A percentile compares a stretch with the other conserved stretches of the same genome.
Conservation (phyloP, 1,140 invertebrate genomes). For the Caenorhabditis brenneri region DNA sequence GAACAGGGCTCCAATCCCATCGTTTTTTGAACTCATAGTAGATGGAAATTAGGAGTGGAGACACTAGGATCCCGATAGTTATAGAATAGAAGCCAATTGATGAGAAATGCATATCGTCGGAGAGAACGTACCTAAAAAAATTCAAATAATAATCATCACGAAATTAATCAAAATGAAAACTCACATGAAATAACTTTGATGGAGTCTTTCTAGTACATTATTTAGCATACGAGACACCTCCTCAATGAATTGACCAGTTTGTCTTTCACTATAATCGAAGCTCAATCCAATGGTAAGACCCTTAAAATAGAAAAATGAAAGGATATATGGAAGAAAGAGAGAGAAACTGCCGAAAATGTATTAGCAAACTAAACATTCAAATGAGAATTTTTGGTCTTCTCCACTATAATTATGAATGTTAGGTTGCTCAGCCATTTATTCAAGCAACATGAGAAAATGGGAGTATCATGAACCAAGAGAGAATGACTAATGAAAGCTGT, state of each 20-base stretch:
- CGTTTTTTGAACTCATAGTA: not conserved
- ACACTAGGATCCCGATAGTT: not conserved
- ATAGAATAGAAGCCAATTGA: not conserved
- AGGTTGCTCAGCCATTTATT: no score
- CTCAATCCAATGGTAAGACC: constrained; percentile 11
- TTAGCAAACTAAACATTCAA: not conserved
- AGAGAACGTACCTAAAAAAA: constrained; percentile 14
- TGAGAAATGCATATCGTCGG: constrained; percentile 13
- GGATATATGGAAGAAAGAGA: not conserved
- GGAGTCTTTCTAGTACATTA: constrained; percentile 91
- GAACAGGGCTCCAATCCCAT: no score
- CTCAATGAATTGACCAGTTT: constrained; percentile 77
- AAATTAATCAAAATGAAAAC: not conserved
- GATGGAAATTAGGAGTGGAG: not conserved
- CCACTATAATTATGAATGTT: no score
- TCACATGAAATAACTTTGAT: constrained; percentile 97
- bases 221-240: constrained; percentile 90
- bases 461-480: no score
- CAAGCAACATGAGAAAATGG: no score
- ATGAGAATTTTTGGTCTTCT: not conserved
- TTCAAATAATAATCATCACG: no score
- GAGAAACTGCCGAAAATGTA: not conserved
- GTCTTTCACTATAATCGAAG: not conserved
- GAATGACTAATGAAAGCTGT: not conserved
- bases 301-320: constrained; percentile 15